Percentiles rank a stretch among this genome's conserved stretches.
phyloP scores from a whole-genome alignment of 2,888 invertebrate species.

The Acanthosoma haemorrhoidale region DNA sequence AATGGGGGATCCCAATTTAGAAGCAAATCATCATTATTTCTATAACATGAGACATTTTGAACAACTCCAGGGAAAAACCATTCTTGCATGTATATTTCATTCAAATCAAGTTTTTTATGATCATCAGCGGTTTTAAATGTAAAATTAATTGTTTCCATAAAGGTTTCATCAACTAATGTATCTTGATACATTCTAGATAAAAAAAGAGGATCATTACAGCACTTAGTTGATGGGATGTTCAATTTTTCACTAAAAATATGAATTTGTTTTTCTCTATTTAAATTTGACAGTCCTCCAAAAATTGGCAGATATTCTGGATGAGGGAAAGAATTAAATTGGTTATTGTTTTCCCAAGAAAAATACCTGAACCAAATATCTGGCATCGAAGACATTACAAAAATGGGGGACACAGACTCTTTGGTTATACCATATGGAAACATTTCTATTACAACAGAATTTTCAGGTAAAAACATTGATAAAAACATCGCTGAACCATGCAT shows the following conservation, averaged over 20 bases:
- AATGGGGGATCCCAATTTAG: conserved; percentile 36
- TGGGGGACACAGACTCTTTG: conserved; percentile 48
- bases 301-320: conserved; percentile 46
- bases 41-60: conserved; percentile 22
- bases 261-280: conserved; percentile 44
- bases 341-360: conserved; percentile 47
- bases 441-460: conserved; percentile 47
- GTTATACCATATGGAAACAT: conserved; percentile 51
- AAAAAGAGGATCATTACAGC: conserved; percentile 50
- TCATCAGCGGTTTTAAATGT: not conserved
- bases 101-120: not conserved
- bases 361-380: conserved; percentile 46
- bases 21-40: conserved; percentile 2
- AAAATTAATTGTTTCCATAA: conserved; percentile 17
- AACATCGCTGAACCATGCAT: conserved; percentile 48
- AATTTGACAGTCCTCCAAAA: conserved; percentile 46
- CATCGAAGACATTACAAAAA: conserved; percentile 46
- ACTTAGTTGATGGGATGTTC: conserved; percentile 47
- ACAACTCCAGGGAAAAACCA: conserved; percentile 36
- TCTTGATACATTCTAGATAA: conserved; percentile 52
- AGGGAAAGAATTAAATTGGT: conserved; percentile 42
- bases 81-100: not conserved
- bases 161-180: conserved; percentile 46
- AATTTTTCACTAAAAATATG: conserved; percentile 35
- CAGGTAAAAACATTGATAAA: conserved; percentile 47